Percentiles rank a stretch among this genome's conserved stretches.
phyloP scores from a whole-genome alignment of 2,113 vertebrate species.

The Capra hircus region DNA sequence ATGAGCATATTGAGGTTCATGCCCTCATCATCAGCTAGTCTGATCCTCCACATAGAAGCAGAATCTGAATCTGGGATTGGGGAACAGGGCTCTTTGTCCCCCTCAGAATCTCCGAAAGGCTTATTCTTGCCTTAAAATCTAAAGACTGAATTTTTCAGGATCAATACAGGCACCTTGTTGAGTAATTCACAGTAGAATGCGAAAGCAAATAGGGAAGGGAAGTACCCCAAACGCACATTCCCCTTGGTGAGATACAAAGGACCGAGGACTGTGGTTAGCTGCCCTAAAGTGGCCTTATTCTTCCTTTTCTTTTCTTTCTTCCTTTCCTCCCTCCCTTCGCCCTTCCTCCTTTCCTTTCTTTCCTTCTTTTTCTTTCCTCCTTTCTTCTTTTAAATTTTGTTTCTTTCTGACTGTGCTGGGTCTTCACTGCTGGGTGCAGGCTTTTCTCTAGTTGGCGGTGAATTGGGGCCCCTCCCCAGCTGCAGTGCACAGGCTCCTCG shows the following conservation, averaged over 20 bases:
- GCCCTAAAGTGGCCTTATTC: neutral
- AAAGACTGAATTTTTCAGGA: conserved; percentile 33
- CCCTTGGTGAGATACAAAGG: neutral
- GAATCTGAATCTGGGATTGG: neutral
- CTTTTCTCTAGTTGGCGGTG: neutral
- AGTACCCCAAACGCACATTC: neutral
- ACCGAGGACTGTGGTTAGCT: neutral
- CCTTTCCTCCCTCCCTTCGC: no score
- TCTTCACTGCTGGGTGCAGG: neutral
- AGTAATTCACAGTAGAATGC: conserved; percentile 60
- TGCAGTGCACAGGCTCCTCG: neutral
- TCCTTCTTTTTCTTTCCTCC: neutral
- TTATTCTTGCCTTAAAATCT: conserved; percentile 42
- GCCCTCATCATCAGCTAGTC: neutral
- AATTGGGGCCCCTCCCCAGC: neutral
- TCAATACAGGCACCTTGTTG: conserved; percentile 51
- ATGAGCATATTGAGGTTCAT: neutral
- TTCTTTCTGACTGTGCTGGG: neutral
- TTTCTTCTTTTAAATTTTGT: neutral
- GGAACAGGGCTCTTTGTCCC: conserved; percentile 29
- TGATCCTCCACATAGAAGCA: neutral
- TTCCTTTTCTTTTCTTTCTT: neutral
- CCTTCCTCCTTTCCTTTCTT: neutral
- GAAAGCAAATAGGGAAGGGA: conserved; percentile 54
- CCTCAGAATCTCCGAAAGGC: neutral